phyloP scores from a whole-genome alignment of 2,113 vertebrate species.

The Thamnaconus septentrionalis region DNA sequence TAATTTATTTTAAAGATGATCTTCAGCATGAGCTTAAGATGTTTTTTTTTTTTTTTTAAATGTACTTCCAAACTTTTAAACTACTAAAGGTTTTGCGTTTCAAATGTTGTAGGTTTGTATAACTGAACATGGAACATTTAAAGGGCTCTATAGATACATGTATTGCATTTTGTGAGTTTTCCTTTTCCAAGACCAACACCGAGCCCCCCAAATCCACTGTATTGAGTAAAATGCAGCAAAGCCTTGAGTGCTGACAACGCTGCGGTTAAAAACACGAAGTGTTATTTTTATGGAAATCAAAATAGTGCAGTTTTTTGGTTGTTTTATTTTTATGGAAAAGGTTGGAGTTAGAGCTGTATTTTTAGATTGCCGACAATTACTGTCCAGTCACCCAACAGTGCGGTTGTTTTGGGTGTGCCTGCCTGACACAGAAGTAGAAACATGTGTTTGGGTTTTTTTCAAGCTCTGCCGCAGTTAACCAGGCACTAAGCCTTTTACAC shows the following conservation, averaged over 20 bases:
- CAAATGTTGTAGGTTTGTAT: not conserved
- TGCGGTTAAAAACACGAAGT: constrained; percentile 9
- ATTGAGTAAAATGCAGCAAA: constrained; percentile 6
- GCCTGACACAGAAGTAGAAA: constrained; percentile 61
- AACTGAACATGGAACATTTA: not conserved
- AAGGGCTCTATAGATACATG: not conserved
- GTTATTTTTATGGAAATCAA: constrained; percentile 25
- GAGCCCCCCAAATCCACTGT: not conserved
- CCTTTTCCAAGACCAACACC: not conserved
- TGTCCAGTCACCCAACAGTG: constrained; percentile 64
- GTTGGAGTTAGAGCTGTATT: constrained; percentile 57
- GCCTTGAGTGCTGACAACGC: no score
- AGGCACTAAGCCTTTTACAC: constrained; percentile 48
- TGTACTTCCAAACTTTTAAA: no score
- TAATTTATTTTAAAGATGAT: no score
- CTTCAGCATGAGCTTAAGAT: no score
- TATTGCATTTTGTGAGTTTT: not conserved
- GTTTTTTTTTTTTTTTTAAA: no score
- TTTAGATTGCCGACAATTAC: constrained; percentile 66
- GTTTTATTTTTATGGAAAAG: constrained; percentile 18
- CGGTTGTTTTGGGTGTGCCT: constrained; percentile 73
- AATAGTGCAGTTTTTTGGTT: constrained; percentile 27
- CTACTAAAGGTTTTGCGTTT: not conserved
- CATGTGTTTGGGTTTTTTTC: constrained; percentile 72
- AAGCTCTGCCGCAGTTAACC: constrained; percentile 36